These are phyloP conservation scores for Malurus melanocephalus DNA, from an alignment of 2,113 vertebrate species.

Conservation along the genomic window DNA sequence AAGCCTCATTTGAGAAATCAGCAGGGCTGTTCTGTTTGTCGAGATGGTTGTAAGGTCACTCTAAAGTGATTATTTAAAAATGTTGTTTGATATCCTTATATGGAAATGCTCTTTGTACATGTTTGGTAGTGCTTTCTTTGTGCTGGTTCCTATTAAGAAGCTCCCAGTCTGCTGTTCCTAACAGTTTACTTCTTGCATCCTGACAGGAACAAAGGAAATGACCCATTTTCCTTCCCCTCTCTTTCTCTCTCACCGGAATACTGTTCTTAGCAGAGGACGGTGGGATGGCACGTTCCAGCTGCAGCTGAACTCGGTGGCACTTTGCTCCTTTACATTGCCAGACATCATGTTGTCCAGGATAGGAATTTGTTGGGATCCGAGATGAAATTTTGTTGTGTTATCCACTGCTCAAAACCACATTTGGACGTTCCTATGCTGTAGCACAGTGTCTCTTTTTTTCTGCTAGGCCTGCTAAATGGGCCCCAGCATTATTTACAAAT, in stretches of 20 bases:
- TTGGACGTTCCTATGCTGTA: background rate
- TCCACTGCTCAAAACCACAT: background rate
- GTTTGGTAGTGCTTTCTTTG: background rate
- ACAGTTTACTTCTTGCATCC: slow-evolving; percentile 57
- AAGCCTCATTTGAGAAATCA: background rate
- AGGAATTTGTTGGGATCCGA: background rate
- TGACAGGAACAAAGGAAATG: slow-evolving; percentile 63
- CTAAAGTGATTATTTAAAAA: background rate
- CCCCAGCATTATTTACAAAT: background rate
- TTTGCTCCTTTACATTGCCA: background rate
- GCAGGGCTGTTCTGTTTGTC: background rate
- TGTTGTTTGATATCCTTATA: slow-evolving; percentile 10
- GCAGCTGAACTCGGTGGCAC: background rate
- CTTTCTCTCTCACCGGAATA: background rate
- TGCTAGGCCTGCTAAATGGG: background rate
- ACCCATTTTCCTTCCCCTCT: slow-evolving; percentile 59
- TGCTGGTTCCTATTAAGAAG: slow-evolving; percentile 32
- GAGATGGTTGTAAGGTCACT: background rate
- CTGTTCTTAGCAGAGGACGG: background rate
- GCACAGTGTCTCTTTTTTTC: background rate
- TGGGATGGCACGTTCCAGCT: background rate
- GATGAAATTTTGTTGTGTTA: background rate
- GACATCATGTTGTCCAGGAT: background rate
- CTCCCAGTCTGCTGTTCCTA: slow-evolving; percentile 5
- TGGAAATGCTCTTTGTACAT: background rate